phyloP scores from a whole-genome alignment of 1,140 invertebrate species.

The Ooceraea biroi region DNA sequence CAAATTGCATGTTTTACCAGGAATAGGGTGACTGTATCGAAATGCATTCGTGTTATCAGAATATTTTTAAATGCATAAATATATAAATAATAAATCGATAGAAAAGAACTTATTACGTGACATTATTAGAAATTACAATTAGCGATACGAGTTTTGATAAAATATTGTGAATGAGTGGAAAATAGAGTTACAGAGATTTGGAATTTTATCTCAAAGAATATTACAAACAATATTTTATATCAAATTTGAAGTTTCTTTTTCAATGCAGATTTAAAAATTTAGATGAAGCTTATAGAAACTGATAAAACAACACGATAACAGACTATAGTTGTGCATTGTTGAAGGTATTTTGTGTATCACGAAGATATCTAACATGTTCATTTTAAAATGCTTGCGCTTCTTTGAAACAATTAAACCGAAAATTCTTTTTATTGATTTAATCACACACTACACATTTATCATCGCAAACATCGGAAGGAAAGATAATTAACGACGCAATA shows the following conservation, averaged over 20 bases:
- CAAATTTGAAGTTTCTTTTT: neutral
- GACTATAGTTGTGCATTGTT: neutral
- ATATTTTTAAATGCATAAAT: constrained; percentile 20
- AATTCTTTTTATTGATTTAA: constrained; percentile 2
- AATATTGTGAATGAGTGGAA: neutral
- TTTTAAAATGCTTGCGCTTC: neutral
- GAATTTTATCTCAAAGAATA: neutral
- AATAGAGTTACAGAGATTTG: neutral
- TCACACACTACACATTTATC: neutral
- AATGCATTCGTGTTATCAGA: constrained; percentile 19
- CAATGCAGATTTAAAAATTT: neutral
- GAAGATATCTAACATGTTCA: neutral
- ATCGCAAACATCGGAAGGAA: neutral
- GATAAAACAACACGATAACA: neutral
- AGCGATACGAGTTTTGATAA: neutral
- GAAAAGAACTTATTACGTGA: constrained; percentile 2
- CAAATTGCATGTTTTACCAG: neutral
- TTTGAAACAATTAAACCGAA: neutral
- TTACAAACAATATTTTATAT: neutral
- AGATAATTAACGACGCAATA: constrained; percentile 2
- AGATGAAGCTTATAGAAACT: neutral
- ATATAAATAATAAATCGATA: constrained; percentile 1
- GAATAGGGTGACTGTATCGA: constrained; percentile 17
- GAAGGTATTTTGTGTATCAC: neutral
- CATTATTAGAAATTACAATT: neutral